Percentiles rank a stretch among this genome's conserved stretches.
Conservation (phyloP, 2,797 vertebrate species). For the Lithobates pipiens region DNA sequence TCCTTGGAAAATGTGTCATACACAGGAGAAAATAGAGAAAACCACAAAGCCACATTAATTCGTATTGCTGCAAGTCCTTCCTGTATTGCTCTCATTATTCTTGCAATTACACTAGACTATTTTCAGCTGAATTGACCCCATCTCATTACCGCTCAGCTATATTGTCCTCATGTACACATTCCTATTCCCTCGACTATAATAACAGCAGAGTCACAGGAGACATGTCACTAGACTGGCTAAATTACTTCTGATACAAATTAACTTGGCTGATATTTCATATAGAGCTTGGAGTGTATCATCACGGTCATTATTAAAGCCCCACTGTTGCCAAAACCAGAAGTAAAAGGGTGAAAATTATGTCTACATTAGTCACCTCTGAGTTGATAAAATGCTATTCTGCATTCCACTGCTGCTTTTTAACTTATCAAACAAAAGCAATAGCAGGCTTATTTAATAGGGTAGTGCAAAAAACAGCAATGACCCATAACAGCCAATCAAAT, state of each 20-base stretch:
- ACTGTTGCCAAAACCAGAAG: background rate
- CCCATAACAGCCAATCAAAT: too few species aligned
- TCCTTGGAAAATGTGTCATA: constrained; percentile 12
- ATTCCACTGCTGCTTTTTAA: too few species aligned
- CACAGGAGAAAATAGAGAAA: constrained; percentile 7
- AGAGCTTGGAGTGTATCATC: background rate
- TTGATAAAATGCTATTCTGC: background rate
- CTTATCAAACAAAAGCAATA: too few species aligned
- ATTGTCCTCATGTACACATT: too few species aligned
- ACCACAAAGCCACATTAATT: constrained; percentile 37
- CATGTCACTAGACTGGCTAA: background rate
- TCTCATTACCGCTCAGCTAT: constrained; percentile 1
- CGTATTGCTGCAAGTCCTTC: background rate
- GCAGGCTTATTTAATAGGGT: too few species aligned
- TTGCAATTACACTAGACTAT: constrained; percentile 35
- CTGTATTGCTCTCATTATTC: constrained; percentile 32
- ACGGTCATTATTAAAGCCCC: background rate
- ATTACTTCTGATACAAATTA: background rate
- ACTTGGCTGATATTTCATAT: background rate
- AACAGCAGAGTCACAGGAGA: background rate
- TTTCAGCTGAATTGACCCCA: constrained; percentile 20
- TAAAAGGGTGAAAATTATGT: background rate
- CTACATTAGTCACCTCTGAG: background rate
- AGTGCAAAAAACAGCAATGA: too few species aligned
- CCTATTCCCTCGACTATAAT: background rate